Base-by-base conservation (phyloP, 2,113 vertebrate species). In the Bucco capensis region DNA sequence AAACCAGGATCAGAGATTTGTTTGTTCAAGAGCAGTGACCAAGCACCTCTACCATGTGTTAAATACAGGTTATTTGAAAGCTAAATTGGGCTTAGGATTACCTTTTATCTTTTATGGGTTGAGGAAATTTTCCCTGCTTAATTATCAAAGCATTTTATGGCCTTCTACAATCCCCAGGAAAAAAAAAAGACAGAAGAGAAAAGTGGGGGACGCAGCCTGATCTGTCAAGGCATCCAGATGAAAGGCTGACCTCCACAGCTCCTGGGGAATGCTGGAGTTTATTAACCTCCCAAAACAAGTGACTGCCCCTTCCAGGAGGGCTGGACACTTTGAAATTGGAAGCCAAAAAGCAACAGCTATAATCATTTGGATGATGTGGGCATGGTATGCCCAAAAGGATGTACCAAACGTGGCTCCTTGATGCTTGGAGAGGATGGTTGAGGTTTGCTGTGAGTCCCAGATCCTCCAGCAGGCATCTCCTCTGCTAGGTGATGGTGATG, bases 141-240 rank as follows among this genome's bases (percentile, higher is more conserved):
- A 97, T 97, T 97, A 96, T 97, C 96, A 95, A 97, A 97, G 96
- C 89, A 53, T 95, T 96, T 98, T 96, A 96, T 83, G 91, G 91
- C 92, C 96, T 96, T 87, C 96, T 94, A 79, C 84, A 93, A 92
- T 86, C 88, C 44, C 24, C 93, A 90, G 95, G 91, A 92, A 97
- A 87, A 92, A 87, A 92, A 90, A 88, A 94, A 64, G 69, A 89
- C 83, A 91, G 58, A 62, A 67, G 14, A 84, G 62, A 88, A 73
- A 84, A 37, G 37, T 72, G 83, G 71, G 86, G 75, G 93, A 87
- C 92, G 90, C 84, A 95, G 93, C 40, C 58, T 65, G 91, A 88
- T 93, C 93, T 80, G 19, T 91, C 71, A 83, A 89, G 44, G 81
- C 92, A 47, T 66, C 65, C 14, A 6, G 95, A 97, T 97, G 96